Conservation (phyloP, 1,140 invertebrate species). For the Procambarus virginalis region DNA sequence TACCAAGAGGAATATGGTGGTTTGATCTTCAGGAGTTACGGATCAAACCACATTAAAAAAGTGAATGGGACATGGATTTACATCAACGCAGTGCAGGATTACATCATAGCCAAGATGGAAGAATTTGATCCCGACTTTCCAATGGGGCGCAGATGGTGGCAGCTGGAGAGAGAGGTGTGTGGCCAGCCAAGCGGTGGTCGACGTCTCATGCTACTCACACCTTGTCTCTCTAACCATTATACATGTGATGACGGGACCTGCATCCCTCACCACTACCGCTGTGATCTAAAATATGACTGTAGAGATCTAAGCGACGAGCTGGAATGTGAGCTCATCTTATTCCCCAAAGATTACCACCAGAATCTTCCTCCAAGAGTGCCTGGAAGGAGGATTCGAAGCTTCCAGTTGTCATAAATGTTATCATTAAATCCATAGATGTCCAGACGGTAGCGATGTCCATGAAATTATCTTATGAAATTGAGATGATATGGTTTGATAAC, state of each 20-base stretch:
- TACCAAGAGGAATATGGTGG: conserved; percentile 57
- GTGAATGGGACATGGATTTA: conserved; percentile 59
- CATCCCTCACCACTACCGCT: conserved; percentile 75
- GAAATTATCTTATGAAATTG: conserved; percentile 60
- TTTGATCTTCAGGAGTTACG: conserved; percentile 64
- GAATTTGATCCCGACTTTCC: conserved; percentile 45
- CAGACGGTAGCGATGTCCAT: conserved; percentile 64
- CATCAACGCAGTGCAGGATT: conserved; percentile 8
- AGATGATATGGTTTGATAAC: conserved; percentile 68
- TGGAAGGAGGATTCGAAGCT: conserved; percentile 37
- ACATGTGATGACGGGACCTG: conserved; percentile 75
- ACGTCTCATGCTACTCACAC: conserved; percentile 40
- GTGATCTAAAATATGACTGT: conserved; percentile 82
- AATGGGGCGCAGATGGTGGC: conserved; percentile 64
- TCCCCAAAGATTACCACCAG: conserved; percentile 57
- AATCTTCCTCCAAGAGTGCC: conserved; percentile 45
- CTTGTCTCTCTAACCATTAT: conserved; percentile 72
- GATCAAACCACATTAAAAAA: conserved; percentile 58
- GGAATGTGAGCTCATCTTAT: conserved; percentile 59
- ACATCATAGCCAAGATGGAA: conserved; percentile 45
- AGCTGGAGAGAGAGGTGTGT: conserved; percentile 41
- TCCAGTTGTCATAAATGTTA: conserved; percentile 47
- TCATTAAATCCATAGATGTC: conserved; percentile 58
- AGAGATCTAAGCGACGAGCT: conserved; percentile 58
- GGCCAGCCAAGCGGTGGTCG: conserved; percentile 20